Evolutionary conservation across 2,888 invertebrate species (phyloP).

Genomic region (Dryadula phaetusa): DNA sequence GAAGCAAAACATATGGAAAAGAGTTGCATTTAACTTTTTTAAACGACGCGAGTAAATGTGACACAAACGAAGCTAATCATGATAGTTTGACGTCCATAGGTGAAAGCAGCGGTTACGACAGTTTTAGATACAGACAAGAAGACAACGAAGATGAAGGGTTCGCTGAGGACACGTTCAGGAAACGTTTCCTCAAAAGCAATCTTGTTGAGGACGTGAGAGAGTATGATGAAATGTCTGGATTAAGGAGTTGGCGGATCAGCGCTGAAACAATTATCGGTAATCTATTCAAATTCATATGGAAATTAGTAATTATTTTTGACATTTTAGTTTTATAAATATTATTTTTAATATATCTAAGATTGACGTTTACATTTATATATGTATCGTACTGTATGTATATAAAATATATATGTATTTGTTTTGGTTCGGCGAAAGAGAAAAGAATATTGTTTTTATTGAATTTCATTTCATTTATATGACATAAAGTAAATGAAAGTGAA

Average conservation of each 20-base stretch:
- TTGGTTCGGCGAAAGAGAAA: no score
- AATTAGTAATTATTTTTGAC: not conserved
- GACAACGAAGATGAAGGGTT: conserved; percentile 77
- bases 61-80: conserved; percentile 58
- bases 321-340: no score
- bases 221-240: conserved; percentile 61
- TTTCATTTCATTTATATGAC: no score
- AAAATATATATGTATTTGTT: no score
- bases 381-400: no score
- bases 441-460: no score
- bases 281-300: conserved; percentile 30
- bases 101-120: conserved; percentile 92
- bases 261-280: conserved; percentile 75
- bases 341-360: no score
- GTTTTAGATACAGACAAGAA: conserved; percentile 86
- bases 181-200: conserved; percentile 68
- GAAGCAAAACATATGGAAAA: not conserved
- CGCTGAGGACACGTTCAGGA: conserved; percentile 74
- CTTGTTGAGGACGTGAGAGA: conserved; percentile 56
- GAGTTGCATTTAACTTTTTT: conserved; percentile 3
- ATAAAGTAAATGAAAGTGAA: no score
- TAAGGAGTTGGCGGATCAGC: conserved; percentile 69
- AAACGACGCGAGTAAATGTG: conserved; percentile 2
- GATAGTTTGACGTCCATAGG: conserved; percentile 88
- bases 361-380: no score